Conservation (phyloP, 1,140 invertebrate species). For the Bombus pyrosoma region DNA sequence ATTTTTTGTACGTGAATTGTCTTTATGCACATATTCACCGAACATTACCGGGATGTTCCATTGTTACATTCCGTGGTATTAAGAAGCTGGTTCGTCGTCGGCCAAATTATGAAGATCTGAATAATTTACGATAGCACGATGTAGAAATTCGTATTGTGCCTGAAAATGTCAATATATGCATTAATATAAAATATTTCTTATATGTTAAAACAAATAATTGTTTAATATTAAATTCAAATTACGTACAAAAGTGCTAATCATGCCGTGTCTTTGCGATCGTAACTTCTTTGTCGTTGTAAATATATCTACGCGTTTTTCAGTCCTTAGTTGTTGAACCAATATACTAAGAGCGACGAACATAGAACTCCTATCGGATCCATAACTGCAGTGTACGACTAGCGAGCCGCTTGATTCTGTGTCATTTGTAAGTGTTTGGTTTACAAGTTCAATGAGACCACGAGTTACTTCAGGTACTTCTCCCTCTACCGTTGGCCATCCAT, state of each 20-base stretch:
- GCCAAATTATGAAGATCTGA: conserved; percentile 91
- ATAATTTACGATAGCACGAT: conserved; percentile 94
- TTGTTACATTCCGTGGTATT: conserved; percentile 63
- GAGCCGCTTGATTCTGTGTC: conserved; percentile 84
- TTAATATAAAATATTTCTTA: not conserved
- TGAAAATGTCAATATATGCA: conserved; percentile 81
- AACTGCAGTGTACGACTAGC: conserved; percentile 92
- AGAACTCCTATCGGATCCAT: conserved; percentile 92
- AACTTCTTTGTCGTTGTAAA: conserved; percentile 92
- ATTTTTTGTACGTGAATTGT: conserved; percentile 49
- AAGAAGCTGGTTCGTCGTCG: conserved; percentile 81
- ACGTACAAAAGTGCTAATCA: conserved; percentile 92
- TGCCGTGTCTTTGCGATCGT: conserved; percentile 90
- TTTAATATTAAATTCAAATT: not conserved
- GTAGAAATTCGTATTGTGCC: conserved; percentile 96
- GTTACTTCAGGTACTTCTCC: conserved; percentile 94
- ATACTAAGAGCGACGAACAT: conserved; percentile 94
- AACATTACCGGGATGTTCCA: conserved; percentile 45
- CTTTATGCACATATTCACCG: conserved; percentile 39
- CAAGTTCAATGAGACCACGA: conserved; percentile 91
- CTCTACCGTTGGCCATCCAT: conserved; percentile 93
- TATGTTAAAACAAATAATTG: not conserved
- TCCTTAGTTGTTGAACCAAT: conserved; percentile 91
- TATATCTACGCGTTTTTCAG: conserved; percentile 92
- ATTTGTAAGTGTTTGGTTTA: conserved; percentile 86